These are phyloP conservation scores for Drosophila obscura DNA, from an alignment of 1,140 invertebrate species.

Conservation along the genomic window DNA sequence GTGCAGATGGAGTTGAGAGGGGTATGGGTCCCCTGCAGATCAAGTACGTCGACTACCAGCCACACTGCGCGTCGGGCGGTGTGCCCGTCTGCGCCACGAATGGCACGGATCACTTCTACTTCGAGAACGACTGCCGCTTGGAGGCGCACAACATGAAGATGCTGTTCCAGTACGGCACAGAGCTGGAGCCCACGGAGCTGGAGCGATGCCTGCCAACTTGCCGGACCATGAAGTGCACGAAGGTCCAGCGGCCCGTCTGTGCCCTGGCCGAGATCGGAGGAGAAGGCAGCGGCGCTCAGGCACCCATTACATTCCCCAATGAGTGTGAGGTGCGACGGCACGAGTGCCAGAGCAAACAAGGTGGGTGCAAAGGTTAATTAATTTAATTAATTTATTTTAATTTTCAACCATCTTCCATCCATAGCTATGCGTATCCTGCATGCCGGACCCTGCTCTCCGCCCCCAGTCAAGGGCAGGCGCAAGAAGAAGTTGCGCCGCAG, in stretches of 20 bases:
- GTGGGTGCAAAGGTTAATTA: slow-evolving; percentile 39
- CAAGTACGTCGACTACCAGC: slow-evolving; percentile 68
- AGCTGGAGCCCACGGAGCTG: slow-evolving; percentile 61
- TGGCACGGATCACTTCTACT: slow-evolving; percentile 47
- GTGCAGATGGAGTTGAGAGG: neutral
- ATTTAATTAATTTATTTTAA: too few species aligned
- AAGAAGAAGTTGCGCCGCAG: slow-evolving; percentile 5
- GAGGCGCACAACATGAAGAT: slow-evolving; percentile 65
- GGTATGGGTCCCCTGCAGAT: slow-evolving; percentile 46
- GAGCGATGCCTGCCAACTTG: slow-evolving; percentile 52
- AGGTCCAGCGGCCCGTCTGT: slow-evolving; percentile 41
- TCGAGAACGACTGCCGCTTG: slow-evolving; percentile 61
- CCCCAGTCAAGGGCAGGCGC: neutral
- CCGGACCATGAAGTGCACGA: slow-evolving; percentile 42
- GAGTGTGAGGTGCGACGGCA: slow-evolving; percentile 51
- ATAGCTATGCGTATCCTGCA: slow-evolving; percentile 45
- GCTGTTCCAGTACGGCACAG: slow-evolving; percentile 65
- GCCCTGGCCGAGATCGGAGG: slow-evolving; percentile 25
- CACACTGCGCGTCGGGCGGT: slow-evolving; percentile 48
- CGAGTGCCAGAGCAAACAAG: slow-evolving; percentile 51
- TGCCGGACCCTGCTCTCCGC: slow-evolving; percentile 29
- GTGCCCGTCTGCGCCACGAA: slow-evolving; percentile 66
- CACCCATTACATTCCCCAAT: slow-evolving; percentile 42
- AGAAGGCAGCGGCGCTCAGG: slow-evolving; percentile 1
- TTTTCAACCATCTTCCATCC: neutral